Conservation (phyloP, 2,797 vertebrate species). For the Urosaurus nigricauda region DNA sequence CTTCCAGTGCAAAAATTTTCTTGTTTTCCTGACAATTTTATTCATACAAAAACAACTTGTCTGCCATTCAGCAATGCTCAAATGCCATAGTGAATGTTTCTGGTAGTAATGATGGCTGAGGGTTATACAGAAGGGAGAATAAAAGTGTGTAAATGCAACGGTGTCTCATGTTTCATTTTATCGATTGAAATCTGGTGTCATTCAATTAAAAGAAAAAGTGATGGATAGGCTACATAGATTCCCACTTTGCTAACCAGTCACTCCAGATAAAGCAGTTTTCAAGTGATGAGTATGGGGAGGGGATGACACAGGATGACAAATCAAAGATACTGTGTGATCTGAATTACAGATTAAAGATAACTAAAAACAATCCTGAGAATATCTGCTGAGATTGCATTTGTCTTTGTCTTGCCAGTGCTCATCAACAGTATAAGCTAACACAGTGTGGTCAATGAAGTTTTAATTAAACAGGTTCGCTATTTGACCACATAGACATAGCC, state of each 20-base stretch:
- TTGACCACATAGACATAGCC: slow-evolving; percentile 16
- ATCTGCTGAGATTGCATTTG: slow-evolving; percentile 68
- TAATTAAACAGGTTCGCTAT: slow-evolving; percentile 38
- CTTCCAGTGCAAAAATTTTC: slow-evolving; percentile 68
- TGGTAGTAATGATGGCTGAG: slow-evolving; percentile 79
- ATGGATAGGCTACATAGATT: slow-evolving; percentile 82
- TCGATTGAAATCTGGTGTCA: slow-evolving; percentile 84
- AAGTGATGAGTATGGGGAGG: slow-evolving; percentile 49
- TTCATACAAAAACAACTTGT: slow-evolving; percentile 76
- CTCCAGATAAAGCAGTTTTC: slow-evolving; percentile 70
- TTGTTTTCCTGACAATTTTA: slow-evolving; percentile 79
- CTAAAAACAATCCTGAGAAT: slow-evolving; percentile 57
- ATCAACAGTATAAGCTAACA: slow-evolving; percentile 36
- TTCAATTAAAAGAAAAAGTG: slow-evolving; percentile 88
- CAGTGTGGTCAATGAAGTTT: background rate
- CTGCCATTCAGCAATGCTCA: slow-evolving; percentile 71
- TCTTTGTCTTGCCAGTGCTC: slow-evolving; percentile 54
- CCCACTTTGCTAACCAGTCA: slow-evolving; percentile 75
- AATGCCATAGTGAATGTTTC: slow-evolving; percentile 78
- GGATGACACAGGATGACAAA: slow-evolving; percentile 63
- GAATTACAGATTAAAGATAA: slow-evolving; percentile 78
- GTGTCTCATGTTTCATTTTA: slow-evolving; percentile 84
- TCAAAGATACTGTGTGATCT: slow-evolving; percentile 79
- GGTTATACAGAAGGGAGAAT: slow-evolving; percentile 79
- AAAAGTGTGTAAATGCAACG: slow-evolving; percentile 85